Evolutionary conservation across 2,113 vertebrate genomes (phyloP).

Genomic region (Muntiacus muntjak): DNA sequence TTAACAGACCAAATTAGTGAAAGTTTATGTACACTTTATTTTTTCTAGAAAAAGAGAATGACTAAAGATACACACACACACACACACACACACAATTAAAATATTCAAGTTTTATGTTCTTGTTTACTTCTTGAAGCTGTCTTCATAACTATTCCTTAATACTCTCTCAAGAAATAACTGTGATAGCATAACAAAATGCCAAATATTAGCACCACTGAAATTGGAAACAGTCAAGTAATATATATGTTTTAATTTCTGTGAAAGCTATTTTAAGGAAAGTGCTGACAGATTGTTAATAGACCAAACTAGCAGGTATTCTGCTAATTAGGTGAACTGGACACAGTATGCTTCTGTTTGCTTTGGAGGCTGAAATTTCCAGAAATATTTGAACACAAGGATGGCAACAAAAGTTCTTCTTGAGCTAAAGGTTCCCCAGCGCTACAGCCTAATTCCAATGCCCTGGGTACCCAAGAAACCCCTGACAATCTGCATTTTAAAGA

Average conservation of each 20-base stretch:
- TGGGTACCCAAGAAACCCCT: neutral
- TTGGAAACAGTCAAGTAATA: neutral
- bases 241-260: neutral
- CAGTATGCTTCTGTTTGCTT: neutral
- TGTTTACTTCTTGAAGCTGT: neutral
- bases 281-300: conserved; percentile 13
- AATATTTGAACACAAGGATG: neutral
- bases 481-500: neutral
- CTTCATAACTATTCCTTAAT: neutral
- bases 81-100: neutral
- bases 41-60: neutral
- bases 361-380: conserved; percentile 23
- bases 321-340: conserved; percentile 20
- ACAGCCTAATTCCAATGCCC: neutral
- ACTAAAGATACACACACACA: neutral
- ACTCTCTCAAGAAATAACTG: neutral
- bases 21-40: neutral
- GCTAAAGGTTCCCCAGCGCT: neutral
- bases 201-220: neutral
- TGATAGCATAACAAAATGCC: neutral
- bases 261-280: neutral
- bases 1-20: neutral
- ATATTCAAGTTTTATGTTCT: neutral
- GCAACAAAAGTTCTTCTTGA: neutral
- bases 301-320: neutral